A percentile compares a stretch with the other conserved stretches of the same genome.
These are phyloP conservation scores for Mesorhabditis sp. DNA, from an alignment of 2,888 invertebrate genomes.

Conservation along the genomic window DNA sequence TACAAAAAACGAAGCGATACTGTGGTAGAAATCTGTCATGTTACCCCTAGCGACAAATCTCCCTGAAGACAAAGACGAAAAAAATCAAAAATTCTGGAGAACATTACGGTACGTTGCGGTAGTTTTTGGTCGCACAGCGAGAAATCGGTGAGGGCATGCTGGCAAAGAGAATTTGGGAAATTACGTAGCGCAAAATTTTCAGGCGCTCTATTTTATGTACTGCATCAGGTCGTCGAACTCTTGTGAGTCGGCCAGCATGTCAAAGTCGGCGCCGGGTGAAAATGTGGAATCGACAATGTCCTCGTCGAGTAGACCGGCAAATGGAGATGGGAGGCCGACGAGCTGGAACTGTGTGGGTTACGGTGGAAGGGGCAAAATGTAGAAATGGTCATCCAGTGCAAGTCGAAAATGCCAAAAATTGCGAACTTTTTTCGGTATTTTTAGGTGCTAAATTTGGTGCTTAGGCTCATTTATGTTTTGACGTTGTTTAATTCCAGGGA, in stretches of 20 bases:
- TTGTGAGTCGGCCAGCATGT: constrained; percentile 18
- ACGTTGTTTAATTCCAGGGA: no score
- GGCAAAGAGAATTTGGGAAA: no score
- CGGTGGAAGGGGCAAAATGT: constrained; percentile 13
- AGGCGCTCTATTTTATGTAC: not conserved
- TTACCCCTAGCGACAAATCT: no score
- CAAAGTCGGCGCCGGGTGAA: constrained; percentile 15
- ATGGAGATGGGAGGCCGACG: constrained; percentile 26
- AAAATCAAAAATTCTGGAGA: no score
- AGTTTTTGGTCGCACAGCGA: no score
- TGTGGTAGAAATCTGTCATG: no score
- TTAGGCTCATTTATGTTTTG: no score
- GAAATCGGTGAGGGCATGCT: no score
- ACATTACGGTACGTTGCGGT: no score
- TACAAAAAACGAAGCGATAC: no score
- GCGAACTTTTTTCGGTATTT: not conserved
- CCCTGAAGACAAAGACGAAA: no score
- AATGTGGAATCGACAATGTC: constrained; percentile 23
- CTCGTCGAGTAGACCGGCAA: constrained; percentile 29
- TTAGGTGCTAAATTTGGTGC: not conserved
- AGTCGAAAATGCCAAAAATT: not conserved
- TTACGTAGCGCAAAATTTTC: no score
- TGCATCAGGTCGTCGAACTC: constrained; percentile 13
- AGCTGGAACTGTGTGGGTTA: constrained; percentile 8
- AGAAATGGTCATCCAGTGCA: constrained; percentile 14